Evolutionary conservation across 2,888 invertebrate species (phyloP).

Genomic region (Acronicta aceris): DNA sequence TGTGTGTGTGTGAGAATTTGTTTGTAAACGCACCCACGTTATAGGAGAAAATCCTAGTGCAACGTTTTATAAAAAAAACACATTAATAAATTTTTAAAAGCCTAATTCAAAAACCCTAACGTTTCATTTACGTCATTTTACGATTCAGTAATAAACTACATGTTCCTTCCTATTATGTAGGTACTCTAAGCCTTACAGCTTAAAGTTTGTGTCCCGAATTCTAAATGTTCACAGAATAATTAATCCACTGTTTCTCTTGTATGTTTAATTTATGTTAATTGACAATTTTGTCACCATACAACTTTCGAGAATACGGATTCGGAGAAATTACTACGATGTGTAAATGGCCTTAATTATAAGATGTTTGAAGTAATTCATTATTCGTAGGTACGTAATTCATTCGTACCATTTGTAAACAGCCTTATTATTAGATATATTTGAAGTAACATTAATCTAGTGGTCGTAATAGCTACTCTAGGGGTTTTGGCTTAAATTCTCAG

Average conservation of each 20-base stretch:
- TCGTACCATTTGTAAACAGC: background rate
- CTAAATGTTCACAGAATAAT: slow-evolving; percentile 3
- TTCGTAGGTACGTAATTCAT: too few relatives aligned
- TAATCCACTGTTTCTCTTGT: background rate
- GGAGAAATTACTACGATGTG: background rate
- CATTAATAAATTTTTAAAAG: too few relatives aligned
- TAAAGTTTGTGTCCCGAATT: background rate
- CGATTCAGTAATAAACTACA: too few relatives aligned
- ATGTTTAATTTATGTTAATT: slow-evolving; percentile 7
- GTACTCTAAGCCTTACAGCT: background rate
- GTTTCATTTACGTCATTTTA: too few relatives aligned
- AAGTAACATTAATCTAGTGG: background rate
- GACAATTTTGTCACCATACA: background rate
- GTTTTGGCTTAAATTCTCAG: too few relatives aligned
- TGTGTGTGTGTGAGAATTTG: too few relatives aligned
- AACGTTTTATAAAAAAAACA: too few relatives aligned
- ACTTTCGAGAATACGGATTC: background rate
- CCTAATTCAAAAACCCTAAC: too few relatives aligned
- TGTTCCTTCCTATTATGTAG: too few relatives aligned
- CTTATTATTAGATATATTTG: background rate
- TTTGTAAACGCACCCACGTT: too few relatives aligned
- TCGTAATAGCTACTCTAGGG: too few relatives aligned
- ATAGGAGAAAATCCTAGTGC: too few relatives aligned
- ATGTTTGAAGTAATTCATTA: background rate
- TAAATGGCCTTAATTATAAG: background rate